Evolutionary conservation across 2,888 invertebrate genomes (phyloP).

Genomic region (Bombylius discolor): DNA sequence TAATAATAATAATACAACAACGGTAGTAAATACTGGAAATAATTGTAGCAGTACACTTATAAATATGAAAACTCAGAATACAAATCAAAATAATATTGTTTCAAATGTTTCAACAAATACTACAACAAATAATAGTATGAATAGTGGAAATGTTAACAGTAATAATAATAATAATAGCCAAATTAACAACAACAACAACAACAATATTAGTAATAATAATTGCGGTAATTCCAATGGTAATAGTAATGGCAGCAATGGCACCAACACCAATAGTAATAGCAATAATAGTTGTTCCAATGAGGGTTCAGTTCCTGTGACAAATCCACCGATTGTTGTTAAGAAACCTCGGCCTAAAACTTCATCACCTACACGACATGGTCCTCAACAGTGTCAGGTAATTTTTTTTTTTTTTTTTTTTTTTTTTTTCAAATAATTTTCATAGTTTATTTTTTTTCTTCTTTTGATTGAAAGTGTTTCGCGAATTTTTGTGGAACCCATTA

Average conservation of each 20-base stretch:
- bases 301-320: conserved; percentile 16
- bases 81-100: not conserved
- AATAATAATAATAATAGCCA: conserved; percentile 16
- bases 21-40: conserved; percentile 9
- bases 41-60: conserved; percentile 11
- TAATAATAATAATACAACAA: conserved; percentile 8
- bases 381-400: conserved; percentile 79
- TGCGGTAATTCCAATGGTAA: conserved; percentile 20
- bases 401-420: conserved; percentile 11
- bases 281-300: conserved; percentile 10
- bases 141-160: conserved; percentile 17
- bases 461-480: not conserved
- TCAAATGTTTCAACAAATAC: not conserved
- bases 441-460: not conserved
- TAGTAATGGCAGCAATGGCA: conserved; percentile 18
- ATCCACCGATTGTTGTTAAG: conserved; percentile 41
- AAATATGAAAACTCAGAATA: not conserved
- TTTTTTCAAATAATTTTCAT: not conserved
- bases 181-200: conserved; percentile 17
- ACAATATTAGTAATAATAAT: not conserved
- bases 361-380: conserved; percentile 81
- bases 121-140: conserved; percentile 12
- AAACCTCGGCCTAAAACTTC: conserved; percentile 71
- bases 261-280: conserved; percentile 14
- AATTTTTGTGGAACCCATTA: no score